Evolutionary conservation across 2,888 invertebrate genomes (phyloP), one percentile per base, ranked within the genome.

Genomic region (Capitulum mitella): DNA sequence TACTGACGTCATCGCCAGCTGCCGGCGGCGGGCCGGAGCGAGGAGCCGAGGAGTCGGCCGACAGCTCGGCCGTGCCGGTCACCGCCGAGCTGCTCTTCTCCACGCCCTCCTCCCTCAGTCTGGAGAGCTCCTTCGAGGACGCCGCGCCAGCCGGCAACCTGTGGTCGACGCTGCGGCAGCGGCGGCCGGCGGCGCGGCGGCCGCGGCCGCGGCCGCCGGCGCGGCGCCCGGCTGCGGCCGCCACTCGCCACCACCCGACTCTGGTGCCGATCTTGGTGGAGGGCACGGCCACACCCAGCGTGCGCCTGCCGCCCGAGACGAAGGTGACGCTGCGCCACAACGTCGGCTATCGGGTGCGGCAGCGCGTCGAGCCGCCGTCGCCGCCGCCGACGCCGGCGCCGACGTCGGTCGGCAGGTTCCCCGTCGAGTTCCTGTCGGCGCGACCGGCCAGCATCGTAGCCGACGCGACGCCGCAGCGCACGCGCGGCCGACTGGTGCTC

Each of bases 401-500:
- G 1, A 19, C 61, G 26, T 29, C 29, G 16, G 19, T 8, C 64
- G 19, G 34, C 32, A 14, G 29, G 0, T 64, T 64, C 32, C 90
- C 77, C 87, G 90, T 64, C 89, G 90, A 85, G 85, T 90, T 37
- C 87, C 84, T 22, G 82, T 85, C 8, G 84, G 84, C 78, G 84
- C 84, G 85, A 87, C 89, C 78, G 89, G 89, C 82, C 90, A 90
- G 80, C 89, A 90, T 32, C 88, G 90, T 74, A 85, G 89, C 77
- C 94, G 94, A 0, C 91, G 92, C 14, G 93, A 94, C 86, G 91
- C 92, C 82, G 91, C 93, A 14, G 93, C 94, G 85, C 93, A 94
- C 87, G 93, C 93, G 0, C 94, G 91, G 86, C 92, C 92, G 86
- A 91, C 93, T 70, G 26, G 70, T 70, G 5, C 70, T 70, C 70